Evolutionary conservation across 1,140 invertebrate species (phyloP).

Genomic region (Rhizoglyphus robini): DNA sequence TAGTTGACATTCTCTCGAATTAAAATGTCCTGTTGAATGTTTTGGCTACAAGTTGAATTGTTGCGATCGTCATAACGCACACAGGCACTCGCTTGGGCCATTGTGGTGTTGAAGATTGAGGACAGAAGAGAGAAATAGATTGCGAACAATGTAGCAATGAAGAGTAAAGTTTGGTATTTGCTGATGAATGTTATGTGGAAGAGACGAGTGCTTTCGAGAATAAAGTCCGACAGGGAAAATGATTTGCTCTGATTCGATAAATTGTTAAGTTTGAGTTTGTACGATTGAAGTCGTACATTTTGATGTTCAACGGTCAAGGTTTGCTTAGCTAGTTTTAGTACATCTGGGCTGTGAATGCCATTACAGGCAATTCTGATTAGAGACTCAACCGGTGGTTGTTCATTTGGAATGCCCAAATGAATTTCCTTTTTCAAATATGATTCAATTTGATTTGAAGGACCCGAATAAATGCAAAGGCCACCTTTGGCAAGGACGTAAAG

Average conservation of each 20-base stretch:
- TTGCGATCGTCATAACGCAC: neutral
- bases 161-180: neutral
- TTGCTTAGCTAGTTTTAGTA: neutral
- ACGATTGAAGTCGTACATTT: neutral
- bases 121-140: neutral
- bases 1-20: neutral
- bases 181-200: neutral
- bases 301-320: neutral
- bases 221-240: neutral
- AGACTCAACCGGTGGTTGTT: neutral
- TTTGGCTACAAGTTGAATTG: neutral
- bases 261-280: neutral
- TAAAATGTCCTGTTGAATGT: neutral
- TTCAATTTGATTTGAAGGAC: constrained; percentile 24
- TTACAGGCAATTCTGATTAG: neutral
- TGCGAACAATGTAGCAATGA: neutral
- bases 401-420: neutral
- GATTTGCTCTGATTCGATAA: neutral
- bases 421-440: neutral
- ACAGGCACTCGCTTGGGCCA: neutral
- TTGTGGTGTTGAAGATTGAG: neutral
- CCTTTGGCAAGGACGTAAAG: constrained; percentile 21
- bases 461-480: constrained; percentile 29
- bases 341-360: neutral
- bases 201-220: neutral